A percentile compares a stretch with the other conserved stretches of the same genome.
Evolutionary conservation across 2,797 vertebrate genomes (phyloP).

Genomic region (Periophthalmus magnuspinnatus): DNA sequence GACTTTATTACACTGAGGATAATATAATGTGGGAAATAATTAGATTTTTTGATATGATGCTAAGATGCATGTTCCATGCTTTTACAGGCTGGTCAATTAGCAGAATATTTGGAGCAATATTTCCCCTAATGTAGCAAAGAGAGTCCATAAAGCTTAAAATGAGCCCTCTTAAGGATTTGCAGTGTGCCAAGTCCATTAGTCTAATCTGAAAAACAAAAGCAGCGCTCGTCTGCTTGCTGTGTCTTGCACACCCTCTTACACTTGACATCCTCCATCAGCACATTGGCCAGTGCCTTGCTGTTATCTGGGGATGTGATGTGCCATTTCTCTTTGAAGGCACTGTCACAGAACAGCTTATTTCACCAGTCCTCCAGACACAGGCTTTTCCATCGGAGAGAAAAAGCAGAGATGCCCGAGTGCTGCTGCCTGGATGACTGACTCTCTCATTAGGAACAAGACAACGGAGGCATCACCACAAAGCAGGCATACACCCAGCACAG

Average conservation of each 20-base stretch:
- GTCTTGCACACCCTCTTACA: conserved; percentile 19
- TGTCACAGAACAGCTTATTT: conserved; percentile 71
- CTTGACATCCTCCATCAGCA: conserved; percentile 63
- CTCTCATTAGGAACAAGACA: conserved; percentile 61
- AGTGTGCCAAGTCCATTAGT: conserved; percentile 69
- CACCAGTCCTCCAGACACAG: conserved; percentile 64
- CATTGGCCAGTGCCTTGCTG: conserved; percentile 60
- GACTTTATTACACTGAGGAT: background rate
- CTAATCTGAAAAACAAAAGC: conserved; percentile 73
- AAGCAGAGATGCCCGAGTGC: conserved; percentile 56
- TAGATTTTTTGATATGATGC: background rate
- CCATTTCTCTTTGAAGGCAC: conserved; percentile 69
- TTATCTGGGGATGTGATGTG: conserved; percentile 70
- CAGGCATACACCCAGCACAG: conserved; percentile 29
- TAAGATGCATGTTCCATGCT: too few species aligned
- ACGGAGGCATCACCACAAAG: conserved; percentile 40
- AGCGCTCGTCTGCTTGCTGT: conserved; percentile 47
- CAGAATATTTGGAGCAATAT: conserved; percentile 21
- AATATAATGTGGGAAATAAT: background rate
- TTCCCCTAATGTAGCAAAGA: conserved; percentile 24
- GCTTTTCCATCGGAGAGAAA: conserved; percentile 67
- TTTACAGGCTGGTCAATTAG: conserved; percentile 2
- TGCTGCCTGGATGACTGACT: conserved; percentile 42
- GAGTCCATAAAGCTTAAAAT: conserved; percentile 44
- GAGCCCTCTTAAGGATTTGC: conserved; percentile 53